These are phyloP conservation scores for Perodicticus potto DNA, from an alignment of 2,797 vertebrate genomes.

Conservation along the genomic window DNA sequence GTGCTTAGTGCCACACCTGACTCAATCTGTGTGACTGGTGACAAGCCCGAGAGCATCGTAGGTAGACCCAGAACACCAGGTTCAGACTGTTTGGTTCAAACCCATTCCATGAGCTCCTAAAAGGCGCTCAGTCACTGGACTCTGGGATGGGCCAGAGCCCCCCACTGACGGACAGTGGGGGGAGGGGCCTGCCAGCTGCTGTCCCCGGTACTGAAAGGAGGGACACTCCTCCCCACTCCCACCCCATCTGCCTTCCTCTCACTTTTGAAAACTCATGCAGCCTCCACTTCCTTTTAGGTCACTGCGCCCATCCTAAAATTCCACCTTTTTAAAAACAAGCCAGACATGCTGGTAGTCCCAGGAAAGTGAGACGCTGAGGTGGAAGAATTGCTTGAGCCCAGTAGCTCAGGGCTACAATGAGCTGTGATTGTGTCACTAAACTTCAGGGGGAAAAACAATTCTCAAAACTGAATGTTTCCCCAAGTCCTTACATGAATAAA, in stretches of 20 bases:
- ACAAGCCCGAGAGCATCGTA: not conserved
- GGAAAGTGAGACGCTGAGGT: no score
- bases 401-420: no score
- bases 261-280: not conserved
- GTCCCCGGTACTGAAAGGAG: not conserved
- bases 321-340: no score
- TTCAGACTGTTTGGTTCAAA: not conserved
- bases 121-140: not conserved
- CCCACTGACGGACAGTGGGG: no score
- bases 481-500: not conserved
- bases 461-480: not conserved
- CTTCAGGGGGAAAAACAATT: not conserved
- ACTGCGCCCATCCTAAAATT: no score
- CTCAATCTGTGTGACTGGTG: not conserved
- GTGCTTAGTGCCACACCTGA: not conserved
- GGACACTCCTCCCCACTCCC: fast-evolving
- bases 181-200: fast-evolving
- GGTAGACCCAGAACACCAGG: not conserved
- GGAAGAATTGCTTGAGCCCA: no score
- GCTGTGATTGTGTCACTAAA: no score
- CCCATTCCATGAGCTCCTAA: not conserved
- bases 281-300: not conserved
- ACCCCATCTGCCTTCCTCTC: not conserved
- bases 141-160: fast-evolving
- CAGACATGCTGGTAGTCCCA: no score